These are phyloP conservation scores for Allobates femoralis DNA, from an alignment of 2,797 vertebrate species.

Conservation along the genomic window DNA sequence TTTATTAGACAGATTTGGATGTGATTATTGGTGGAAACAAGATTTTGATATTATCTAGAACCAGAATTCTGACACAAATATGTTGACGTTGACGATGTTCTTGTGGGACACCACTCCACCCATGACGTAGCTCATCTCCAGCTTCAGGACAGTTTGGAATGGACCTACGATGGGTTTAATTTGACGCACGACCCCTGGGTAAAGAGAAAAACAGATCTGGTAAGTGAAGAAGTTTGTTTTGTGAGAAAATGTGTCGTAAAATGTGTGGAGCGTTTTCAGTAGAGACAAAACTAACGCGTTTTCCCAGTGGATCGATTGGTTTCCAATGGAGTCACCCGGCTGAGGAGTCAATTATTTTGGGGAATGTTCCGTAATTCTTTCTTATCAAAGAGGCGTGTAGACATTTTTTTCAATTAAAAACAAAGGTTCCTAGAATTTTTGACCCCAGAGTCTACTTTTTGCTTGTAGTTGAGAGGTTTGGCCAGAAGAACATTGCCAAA, in stretches of 20 bases:
- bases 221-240: background rate
- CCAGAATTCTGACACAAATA: constrained; percentile 96
- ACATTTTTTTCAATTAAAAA: no score
- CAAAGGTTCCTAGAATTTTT: no score
- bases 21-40: constrained; percentile 13
- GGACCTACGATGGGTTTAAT: constrained; percentile 90
- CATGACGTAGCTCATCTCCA: constrained; percentile 87
- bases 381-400: no score
- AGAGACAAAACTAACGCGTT: no score
- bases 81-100: constrained; percentile 90
- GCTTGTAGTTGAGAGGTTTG: no score
- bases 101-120: constrained; percentile 87
- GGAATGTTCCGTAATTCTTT: no score
- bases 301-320: no score
- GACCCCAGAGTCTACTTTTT: no score
- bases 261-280: no score
- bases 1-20: constrained; percentile 5
- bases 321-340: no score
- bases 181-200: constrained; percentile 90
- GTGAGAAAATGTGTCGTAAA: background rate
- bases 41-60: constrained; percentile 78
- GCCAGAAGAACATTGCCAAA: no score
- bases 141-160: constrained; percentile 77
- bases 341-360: no score
- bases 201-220: constrained; percentile 25